A percentile compares a stretch with the other conserved stretches of the same genome.
Conservation (phyloP, 2,113 vertebrate species). For the Hipposideros armiger region DNA sequence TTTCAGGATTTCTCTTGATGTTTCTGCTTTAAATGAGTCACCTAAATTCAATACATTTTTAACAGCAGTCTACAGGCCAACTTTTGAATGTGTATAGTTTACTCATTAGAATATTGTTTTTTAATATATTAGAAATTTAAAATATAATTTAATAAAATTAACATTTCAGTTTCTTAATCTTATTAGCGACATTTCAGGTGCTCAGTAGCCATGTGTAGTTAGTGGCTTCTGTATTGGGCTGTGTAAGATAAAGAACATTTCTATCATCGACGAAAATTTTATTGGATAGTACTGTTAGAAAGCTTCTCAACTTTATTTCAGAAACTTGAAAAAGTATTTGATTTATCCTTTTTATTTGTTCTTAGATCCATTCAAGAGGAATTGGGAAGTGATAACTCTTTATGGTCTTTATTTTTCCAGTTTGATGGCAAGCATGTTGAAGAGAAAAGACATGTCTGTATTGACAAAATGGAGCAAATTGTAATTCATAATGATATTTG, state of each 20-base stretch:
- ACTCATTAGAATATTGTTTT: slow-evolving; percentile 37
- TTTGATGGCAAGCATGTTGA: slow-evolving; percentile 36
- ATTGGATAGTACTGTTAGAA: slow-evolving; percentile 16
- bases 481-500: neutral
- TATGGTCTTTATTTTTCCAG: slow-evolving; percentile 56
- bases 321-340: neutral
- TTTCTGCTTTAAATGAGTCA: neutral
- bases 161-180: neutral
- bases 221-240: neutral
- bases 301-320: slow-evolving; percentile 37
- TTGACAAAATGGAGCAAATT: slow-evolving; percentile 51
- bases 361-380: neutral
- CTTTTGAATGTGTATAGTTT: neutral
- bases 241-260: neutral
- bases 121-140: slow-evolving; percentile 2
- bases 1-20: slow-evolving; percentile 30
- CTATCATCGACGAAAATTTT: neutral
- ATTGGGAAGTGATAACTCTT: neutral
- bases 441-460: neutral
- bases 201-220: neutral
- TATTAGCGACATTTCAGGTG: neutral
- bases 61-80: neutral
- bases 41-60: neutral
- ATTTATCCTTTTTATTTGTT: slow-evolving; percentile 33
- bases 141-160: slow-evolving; percentile 22